Percentiles rank a stretch among this genome's conserved stretches.
Evolutionary conservation across 2,888 invertebrate genomes (phyloP).

Genomic region (Pollenia amentaria): DNA sequence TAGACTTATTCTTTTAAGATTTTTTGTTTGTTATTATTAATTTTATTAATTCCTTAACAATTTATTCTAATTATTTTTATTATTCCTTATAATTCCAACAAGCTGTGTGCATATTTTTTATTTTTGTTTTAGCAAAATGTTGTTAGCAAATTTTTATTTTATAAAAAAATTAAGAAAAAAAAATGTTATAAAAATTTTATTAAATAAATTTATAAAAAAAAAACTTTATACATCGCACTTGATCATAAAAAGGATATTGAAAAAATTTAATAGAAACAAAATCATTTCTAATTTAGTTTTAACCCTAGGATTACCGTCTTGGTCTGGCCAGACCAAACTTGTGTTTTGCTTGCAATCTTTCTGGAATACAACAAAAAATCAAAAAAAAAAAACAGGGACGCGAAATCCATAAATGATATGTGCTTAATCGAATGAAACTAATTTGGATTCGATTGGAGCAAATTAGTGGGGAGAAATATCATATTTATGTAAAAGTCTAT

Average conservation of each 20-base stretch:
- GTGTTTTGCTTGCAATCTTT: too few species aligned
- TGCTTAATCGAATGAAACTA: too few species aligned
- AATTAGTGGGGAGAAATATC: too few species aligned
- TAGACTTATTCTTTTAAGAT: conserved; percentile 59
- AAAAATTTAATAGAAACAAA: too few species aligned
- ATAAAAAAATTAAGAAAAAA: conserved; percentile 63
- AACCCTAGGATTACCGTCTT: not conserved
- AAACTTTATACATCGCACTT: not conserved
- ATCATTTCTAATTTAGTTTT: too few species aligned
- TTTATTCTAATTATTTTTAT: conserved; percentile 48
- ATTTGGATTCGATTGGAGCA: too few species aligned
- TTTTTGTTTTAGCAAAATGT: conserved; percentile 71
- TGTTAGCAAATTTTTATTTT: conserved; percentile 73
- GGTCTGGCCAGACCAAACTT: not conserved
- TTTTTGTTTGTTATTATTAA: conserved; percentile 49
- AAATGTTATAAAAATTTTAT: conserved; percentile 65
- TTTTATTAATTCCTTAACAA: conserved; percentile 44
- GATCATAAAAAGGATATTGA: not conserved
- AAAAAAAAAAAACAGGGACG: too few species aligned
- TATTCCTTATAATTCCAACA: conserved; percentile 30
- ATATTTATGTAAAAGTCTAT: too few species aligned
- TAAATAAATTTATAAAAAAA: conserved; percentile 62
- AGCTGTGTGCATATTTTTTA: conserved; percentile 64
- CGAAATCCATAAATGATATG: too few species aligned
- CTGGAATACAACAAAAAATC: too few species aligned